Conservation (phyloP, 2,113 vertebrate species). For the Miniopterus natalensis region DNA sequence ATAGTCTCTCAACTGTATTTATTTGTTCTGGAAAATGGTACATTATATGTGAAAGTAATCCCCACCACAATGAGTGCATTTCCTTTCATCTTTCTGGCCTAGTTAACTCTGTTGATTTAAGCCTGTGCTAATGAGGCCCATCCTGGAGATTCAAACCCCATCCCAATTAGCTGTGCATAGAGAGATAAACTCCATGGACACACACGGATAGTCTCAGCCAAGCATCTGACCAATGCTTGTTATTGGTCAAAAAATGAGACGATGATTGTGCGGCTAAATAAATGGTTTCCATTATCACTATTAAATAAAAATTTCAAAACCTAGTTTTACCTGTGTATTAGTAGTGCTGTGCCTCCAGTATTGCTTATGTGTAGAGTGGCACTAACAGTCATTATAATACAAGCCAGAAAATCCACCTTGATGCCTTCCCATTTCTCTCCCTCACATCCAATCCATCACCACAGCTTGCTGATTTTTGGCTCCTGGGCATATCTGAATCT, state of each 20-base stretch:
- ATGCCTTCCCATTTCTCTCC: background rate
- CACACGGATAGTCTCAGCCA: background rate
- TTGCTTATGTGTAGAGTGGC: background rate
- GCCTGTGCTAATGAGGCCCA: conserved; percentile 30
- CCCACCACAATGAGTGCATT: background rate
- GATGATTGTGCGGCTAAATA: background rate
- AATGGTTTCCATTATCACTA: background rate
- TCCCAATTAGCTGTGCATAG: conserved; percentile 47
- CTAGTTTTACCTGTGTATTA: background rate
- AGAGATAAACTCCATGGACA: background rate
- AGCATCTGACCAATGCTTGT: background rate
- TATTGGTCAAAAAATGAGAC: conserved; percentile 1
- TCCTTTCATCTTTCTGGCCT: conserved; percentile 46
- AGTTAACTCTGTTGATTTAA: conserved; percentile 24
- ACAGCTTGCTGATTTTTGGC: background rate
- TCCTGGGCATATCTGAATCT: background rate
- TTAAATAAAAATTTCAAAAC: background rate
- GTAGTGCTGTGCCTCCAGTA: background rate
- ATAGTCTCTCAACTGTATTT: conserved; percentile 11
- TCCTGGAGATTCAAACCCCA: background rate
- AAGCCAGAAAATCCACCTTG: background rate
- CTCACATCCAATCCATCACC: background rate
- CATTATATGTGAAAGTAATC: background rate
- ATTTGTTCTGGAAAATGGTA: conserved; percentile 57
- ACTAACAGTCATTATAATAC: background rate